Conservation (phyloP, 2,888 invertebrate species). For the Antheraea yamamai region DNA sequence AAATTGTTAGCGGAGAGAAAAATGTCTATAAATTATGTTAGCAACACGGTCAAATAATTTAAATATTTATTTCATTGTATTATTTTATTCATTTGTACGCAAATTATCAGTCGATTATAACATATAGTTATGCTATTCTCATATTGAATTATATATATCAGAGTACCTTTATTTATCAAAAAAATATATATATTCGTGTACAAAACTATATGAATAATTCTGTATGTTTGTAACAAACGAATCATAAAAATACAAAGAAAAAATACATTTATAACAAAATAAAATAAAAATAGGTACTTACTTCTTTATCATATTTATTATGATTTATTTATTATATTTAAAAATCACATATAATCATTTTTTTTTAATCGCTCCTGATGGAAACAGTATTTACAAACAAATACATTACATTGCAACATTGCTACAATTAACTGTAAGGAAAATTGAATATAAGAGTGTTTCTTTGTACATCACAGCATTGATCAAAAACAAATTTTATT, state of each 20-base stretch:
- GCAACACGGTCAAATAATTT: neutral
- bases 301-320: neutral
- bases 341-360: neutral
- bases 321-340: neutral
- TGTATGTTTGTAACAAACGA: no score
- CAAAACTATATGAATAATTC: no score
- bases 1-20: constrained; percentile 41
- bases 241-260: neutral
- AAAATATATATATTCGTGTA: no score
- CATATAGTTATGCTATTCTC: neutral
- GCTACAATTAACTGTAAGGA: constrained; percentile 3
- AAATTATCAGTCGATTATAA: neutral
- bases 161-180: neutral
- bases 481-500: neutral
- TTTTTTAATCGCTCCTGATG: neutral
- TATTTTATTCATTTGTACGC: neutral
- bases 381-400: neutral
- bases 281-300: constrained; percentile 4
- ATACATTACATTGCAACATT: neutral
- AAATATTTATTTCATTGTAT: constrained; percentile 15
- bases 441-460: neutral
- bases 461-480: neutral
- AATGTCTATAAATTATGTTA: constrained; percentile 17
- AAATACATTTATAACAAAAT: neutral
- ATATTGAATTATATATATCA: neutral